Evolutionary conservation across 1,140 invertebrate species (phyloP), one percentile per base, ranked within the genome.

Genomic region (Mactra quadrangularis): DNA sequence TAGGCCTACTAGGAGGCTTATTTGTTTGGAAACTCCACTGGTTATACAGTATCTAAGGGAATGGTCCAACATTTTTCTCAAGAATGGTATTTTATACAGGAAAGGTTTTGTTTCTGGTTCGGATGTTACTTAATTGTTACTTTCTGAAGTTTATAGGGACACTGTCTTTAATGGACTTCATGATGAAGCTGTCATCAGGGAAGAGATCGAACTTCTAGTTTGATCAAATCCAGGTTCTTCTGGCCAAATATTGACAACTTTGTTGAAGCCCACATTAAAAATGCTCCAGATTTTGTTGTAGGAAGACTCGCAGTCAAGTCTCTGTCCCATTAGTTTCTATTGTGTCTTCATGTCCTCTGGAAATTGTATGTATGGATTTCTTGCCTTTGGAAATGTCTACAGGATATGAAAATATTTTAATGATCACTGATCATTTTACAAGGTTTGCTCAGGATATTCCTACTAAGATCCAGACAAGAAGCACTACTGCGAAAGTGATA

Each of bases 311-410:
- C 31, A 62, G 45, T 25, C 35, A 6, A 6, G n/a, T 17, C 6
- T 13, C 38, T 27, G 57, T 33, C 17, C 7, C 27, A 29, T 25
- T 62, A 19, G 57, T 76, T 3, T n/a, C 53, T 1, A 64, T 64
- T 22, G 27, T 22, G 29, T 53, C 55, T 0, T 29, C 3, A 9
- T 33, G 31, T 15, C 85, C 86, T 1, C n/a, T 85, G 53, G 83
- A 87, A 59, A 27, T 85, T 17, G 25, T 87, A 3, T 82, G 50
- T 45, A 62, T 85, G 1, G 86, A 87, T 52, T 85, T 79, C 41
- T 81, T 83, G 1, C 22, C 29, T 7, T 45, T 87, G 17, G 86
- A 87, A 38, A 41, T 15, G 4, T 82, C 41, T 1, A 79, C 66
- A 35, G 86, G 79, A 0, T 60, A 71, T 33, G 57, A 79, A 25